Percentiles rank a stretch among this genome's conserved stretches.
Evolutionary conservation across 2,888 invertebrate species (phyloP).

Genomic region (Melanostoma mellinum): DNA sequence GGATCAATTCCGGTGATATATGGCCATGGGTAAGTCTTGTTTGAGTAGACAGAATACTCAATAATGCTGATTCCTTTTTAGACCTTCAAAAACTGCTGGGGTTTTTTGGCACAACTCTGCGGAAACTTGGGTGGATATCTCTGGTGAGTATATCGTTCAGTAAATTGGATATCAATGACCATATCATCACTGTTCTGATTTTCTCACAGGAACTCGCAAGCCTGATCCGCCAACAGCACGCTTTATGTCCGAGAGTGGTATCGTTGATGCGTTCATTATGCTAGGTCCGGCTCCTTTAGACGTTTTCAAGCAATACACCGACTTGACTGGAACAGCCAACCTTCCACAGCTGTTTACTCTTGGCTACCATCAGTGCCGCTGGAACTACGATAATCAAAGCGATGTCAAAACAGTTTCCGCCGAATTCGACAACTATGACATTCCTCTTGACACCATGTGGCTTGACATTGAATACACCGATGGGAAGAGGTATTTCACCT

Average conservation of each 20-base stretch:
- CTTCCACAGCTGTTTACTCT: slow-evolving; percentile 94
- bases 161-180: neutral
- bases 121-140: slow-evolving; percentile 99
- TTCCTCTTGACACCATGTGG: slow-evolving; percentile 98
- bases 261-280: slow-evolving; percentile 95
- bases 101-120: slow-evolving; percentile 99
- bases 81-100: slow-evolving; percentile 85
- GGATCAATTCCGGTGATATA: slow-evolving; percentile 96
- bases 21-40: slow-evolving; percentile 89
- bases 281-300: slow-evolving; percentile 94
- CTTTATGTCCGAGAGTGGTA: slow-evolving; percentile 98
- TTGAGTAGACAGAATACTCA: slow-evolving; percentile 68
- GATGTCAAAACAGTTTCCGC: slow-evolving; percentile 93
- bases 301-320: slow-evolving; percentile 93
- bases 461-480: slow-evolving; percentile 99
- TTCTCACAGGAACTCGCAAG: slow-evolving; percentile 77
- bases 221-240: slow-evolving; percentile 86
- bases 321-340: slow-evolving; percentile 93
- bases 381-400: slow-evolving; percentile 99
- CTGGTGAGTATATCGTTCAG: slow-evolving; percentile 84
- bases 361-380: slow-evolving; percentile 98
- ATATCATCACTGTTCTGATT: neutral
- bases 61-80: slow-evolving; percentile 54
- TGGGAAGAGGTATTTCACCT: slow-evolving; percentile 98
- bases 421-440: slow-evolving; percentile 95